Evolutionary conservation across 2,113 vertebrate species (phyloP).

Genomic region (Mustelus asterias): DNA sequence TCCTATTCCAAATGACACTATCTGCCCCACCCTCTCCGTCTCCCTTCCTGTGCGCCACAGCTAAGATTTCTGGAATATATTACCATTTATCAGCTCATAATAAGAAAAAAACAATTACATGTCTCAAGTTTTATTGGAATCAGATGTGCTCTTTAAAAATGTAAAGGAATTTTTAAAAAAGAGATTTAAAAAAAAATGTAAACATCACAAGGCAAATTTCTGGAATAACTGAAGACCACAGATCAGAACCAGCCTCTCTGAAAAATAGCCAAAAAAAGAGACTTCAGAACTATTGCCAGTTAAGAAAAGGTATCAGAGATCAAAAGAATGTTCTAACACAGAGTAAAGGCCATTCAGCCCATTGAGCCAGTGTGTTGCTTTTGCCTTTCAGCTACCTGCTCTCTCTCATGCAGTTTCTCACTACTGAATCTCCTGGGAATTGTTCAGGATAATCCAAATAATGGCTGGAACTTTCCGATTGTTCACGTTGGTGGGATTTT

Average conservation of each 20-base stretch:
- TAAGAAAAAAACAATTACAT: constrained; percentile 21
- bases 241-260: constrained; percentile 24
- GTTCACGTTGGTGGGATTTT: too few species aligned
- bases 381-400: not conserved
- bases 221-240: constrained; percentile 20
- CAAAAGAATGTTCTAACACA: not conserved
- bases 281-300: not conserved
- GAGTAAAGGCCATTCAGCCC: not conserved
- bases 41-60: not conserved
- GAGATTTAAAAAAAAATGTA: not conserved
- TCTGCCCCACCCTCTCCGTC: not conserved
- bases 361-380: not conserved
- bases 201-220: constrained; percentile 28
- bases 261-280: not conserved
- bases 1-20: not conserved
- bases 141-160: constrained; percentile 32
- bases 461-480: not conserved
- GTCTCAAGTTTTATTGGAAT: constrained; percentile 15
- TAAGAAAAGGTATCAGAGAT: not conserved
- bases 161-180: constrained; percentile 11
- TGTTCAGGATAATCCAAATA: not conserved
- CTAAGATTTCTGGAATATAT: not conserved
- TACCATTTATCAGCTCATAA: constrained; percentile 34
- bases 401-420: not conserved
- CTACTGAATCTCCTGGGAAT: not conserved